Percentiles rank a stretch among this genome's conserved stretches.
Conservation (phyloP, 35 echinoderm and acorn worm species). For the Stichopus chloronotus region DNA sequence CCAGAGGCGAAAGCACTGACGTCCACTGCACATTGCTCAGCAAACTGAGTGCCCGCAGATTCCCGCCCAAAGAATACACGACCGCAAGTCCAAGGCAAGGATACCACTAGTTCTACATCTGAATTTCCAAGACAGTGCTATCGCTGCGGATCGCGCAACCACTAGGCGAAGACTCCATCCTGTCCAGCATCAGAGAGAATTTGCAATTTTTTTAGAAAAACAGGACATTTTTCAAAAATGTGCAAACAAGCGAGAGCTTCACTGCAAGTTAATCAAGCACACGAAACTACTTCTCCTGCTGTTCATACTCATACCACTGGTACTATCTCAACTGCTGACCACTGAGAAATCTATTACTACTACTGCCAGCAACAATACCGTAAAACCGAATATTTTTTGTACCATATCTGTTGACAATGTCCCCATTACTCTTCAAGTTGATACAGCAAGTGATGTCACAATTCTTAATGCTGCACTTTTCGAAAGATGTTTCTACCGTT, state of each 20-base stretch:
- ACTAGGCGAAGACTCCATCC: constrained; percentile 11
- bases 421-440: background rate
- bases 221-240: constrained; percentile 33
- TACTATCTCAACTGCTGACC: background rate
- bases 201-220: constrained; percentile 5
- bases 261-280: background rate
- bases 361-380: too few relatives aligned
- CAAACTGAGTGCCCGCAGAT: background rate
- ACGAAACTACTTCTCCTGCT: background rate
- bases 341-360: background rate
- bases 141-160: constrained; percentile 33
- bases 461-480: constrained; percentile 11
- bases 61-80: background rate
- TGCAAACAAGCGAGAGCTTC: constrained; percentile 1
- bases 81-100: background rate
- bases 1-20: background rate
- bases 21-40: background rate
- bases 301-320: background rate
- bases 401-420: background rate
- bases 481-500: constrained; percentile 25
- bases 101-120: background rate
- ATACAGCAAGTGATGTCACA: constrained; percentile 25
- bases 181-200: constrained; percentile 22
- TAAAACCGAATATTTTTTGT: constrained; percentile 13
- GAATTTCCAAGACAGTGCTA: background rate